Evolutionary conservation across 2,797 vertebrate genomes (phyloP), one percentile per base, ranked within the genome.

Genomic region (Paedocypris micromegethes): DNA sequence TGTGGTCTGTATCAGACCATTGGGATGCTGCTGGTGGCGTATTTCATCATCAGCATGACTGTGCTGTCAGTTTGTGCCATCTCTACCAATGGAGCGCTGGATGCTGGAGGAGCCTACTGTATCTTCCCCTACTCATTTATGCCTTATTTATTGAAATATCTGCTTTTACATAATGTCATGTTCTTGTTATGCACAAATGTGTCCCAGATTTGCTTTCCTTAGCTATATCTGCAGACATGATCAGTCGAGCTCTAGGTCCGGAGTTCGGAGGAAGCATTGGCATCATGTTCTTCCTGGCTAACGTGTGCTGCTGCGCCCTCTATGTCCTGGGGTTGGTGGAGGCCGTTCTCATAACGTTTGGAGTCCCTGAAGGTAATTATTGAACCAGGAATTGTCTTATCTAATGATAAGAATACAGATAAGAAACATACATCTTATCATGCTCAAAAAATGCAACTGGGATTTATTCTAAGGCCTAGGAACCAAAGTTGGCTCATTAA

Each of bases 221-320:
- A 53, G 56, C 56, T 63, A 3, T 51, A 41, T 73, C 39, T 40
- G 8, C 45, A 96, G 94, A 95, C 76, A 96, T 96, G 94, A 96
- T 96, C 80, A 96, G 94, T 77, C 87, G 93, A 68, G 94, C 94
- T 0, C 59, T 96, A 71, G 94, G 94, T 0, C 94, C 94, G 0
- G 94, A 96, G 81, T 94, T 96, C 0, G 94, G 94, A 0, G 94
- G 93, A 67, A 95, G 93, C 62, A 93, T 96, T 0, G 93, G 94
- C 6, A 90, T 96, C 80, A 93, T 96, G 93, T 96, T 95, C 83
- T 95, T 95, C 79, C 77, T 95, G 49, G 93, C 93, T 59, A 96
- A 96, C 0, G 92, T 95, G 66, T 94, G 92, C 0, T 92, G 90
- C 77, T 88, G 94, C 4, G 93, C 93, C 49, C 90, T 96, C 4